These are phyloP conservation scores for Grantiella picta DNA, from an alignment of 2,113 vertebrate genomes.

Conservation along the genomic window DNA sequence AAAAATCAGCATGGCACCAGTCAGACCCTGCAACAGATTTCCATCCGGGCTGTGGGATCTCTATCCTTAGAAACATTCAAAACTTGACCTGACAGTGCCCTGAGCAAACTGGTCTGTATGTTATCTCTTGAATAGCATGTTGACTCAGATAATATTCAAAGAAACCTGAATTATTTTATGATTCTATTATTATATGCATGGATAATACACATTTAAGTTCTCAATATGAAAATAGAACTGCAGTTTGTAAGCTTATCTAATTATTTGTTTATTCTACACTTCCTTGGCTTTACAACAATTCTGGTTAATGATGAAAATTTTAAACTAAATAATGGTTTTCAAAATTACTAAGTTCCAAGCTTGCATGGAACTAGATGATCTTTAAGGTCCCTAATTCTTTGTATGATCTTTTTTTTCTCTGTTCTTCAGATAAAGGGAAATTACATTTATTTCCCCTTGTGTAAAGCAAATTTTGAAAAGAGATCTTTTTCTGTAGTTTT, in stretches of 20 bases:
- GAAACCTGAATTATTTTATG: not conserved
- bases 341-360: not conserved
- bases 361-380: not conserved
- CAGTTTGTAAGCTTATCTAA: not conserved
- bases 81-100: not conserved
- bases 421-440: not conserved
- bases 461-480: not conserved
- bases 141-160: not conserved
- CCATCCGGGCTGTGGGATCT: too few species aligned
- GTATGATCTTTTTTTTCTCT: not conserved
- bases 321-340: not conserved
- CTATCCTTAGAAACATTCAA: not conserved
- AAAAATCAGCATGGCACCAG: too few species aligned
- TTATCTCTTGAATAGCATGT: not conserved
- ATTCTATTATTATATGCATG: not conserved
- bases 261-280: not conserved
- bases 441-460: not conserved
- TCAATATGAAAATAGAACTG: not conserved
- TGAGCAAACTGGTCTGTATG: not conserved
- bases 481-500: fast-evolving
- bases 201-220: not conserved
- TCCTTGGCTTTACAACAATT: not conserved
- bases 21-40: not conserved
- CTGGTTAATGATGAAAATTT: not conserved
- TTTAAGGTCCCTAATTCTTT: not conserved